Evolutionary conservation across 1,140 invertebrate genomes (phyloP), one percentile per base, ranked within the genome.

Genomic region (Geopemphigus sp.): DNA sequence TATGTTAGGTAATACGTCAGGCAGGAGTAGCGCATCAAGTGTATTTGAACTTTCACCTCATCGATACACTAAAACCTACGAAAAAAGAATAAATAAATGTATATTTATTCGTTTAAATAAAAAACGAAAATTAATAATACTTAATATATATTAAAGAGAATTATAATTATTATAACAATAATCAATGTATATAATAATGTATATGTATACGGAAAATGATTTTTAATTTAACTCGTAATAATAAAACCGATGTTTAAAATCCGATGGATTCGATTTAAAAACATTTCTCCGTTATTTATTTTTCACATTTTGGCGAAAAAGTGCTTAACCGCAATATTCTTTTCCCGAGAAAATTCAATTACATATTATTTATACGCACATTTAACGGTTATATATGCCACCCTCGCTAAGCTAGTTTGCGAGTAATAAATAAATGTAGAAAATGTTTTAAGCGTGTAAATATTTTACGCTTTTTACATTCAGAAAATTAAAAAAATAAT

Each of bases 11-110:
- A 72, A 72, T 72, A 29, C 50, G 68, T 54, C 17, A 8, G 47
- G 26, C 47, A 53, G 24, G 68, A 72, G 47, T 72, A 72, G 68
- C 47, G 10, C 50, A 17, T 72, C 68, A 24, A 72, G 15, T 10
- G 24, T 54, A 19, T 72, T 72, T 72, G 68, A 72, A 72, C 68
- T 72, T 72, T 72, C 68, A 72, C 68, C 47, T 72, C 50, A 24
- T 11, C 68, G 53, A 19, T 32, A 54, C 14, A 17, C 15, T 47
- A 72, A 72, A 53, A 72, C 54, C 24, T 72, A 54, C 24, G n/a
- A 72, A 72, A 22, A 54, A 57, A 8, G 6, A 39, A 39, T 39
- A 39, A 39, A 39, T 4, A 39, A 39, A 39, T 39, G n/a, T 14
- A 26, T 59, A 26, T 59, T 29, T n/a, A 59, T 59, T 14, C 12